Percentiles rank a stretch among this genome's conserved stretches.
These are phyloP conservation scores for Cebus imitator DNA, from an alignment of 2,113 vertebrate species.

Conservation along the genomic window DNA sequence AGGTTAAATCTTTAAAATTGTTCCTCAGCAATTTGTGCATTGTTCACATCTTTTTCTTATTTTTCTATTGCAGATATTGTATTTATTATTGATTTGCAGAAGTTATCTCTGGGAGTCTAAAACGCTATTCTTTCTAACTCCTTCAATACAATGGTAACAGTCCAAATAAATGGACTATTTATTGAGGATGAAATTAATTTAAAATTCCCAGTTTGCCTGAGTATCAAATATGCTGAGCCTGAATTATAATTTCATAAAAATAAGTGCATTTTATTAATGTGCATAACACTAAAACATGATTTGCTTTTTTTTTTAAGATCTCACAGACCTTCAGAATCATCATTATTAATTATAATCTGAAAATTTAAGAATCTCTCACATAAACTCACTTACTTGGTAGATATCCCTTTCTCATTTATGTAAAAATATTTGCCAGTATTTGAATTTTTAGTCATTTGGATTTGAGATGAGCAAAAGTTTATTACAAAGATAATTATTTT, in stretches of 20 bases:
- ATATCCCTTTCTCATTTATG: not conserved
- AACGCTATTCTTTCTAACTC: not conserved
- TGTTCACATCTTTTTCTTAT: conserved; percentile 15
- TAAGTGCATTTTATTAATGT: not conserved
- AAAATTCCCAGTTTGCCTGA: conserved; percentile 10
- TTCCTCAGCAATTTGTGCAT: not conserved
- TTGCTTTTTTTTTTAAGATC: conserved; percentile 28
- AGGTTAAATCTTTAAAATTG: conserved; percentile 5
- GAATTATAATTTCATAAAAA: conserved; percentile 31
- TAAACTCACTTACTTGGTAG: not conserved
- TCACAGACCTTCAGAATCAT: conserved; percentile 41
- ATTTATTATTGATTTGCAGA: conserved; percentile 10
- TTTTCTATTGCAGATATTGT: not conserved
- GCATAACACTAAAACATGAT: not conserved
- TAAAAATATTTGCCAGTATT: not conserved
- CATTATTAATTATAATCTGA: not conserved
- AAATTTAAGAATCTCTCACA: not conserved
- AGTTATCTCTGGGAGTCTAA: conserved; percentile 7
- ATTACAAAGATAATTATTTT: conserved; percentile 32
- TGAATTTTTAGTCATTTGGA: not conserved
- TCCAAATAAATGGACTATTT: not conserved
- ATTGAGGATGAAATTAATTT: conserved; percentile 41
- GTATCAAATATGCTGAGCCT: not conserved
- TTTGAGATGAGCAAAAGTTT: conserved; percentile 8
- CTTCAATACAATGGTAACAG: not conserved